These are phyloP conservation scores for Chamaea fasciata DNA, from an alignment of 2,113 vertebrate species.

Conservation along the genomic window DNA sequence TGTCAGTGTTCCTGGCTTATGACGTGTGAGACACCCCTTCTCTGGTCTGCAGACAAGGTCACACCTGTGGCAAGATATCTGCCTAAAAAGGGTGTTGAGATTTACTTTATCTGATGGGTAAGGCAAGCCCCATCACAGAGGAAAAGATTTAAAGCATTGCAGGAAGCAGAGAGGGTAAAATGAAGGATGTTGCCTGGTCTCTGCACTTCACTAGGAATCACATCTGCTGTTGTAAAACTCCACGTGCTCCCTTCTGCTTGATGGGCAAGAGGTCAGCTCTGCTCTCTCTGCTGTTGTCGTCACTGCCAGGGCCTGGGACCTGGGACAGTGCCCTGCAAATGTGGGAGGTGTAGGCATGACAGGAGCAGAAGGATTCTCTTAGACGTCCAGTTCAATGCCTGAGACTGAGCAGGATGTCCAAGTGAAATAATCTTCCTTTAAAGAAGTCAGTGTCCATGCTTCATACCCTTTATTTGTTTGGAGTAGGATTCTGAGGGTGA, in stretches of 20 bases:
- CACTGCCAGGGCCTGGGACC: background rate
- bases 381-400: background rate
- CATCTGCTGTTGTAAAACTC: background rate
- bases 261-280: background rate
- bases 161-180: background rate
- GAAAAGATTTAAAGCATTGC: background rate
- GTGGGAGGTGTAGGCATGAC: background rate
- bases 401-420: background rate
- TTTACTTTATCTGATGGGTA: background rate
- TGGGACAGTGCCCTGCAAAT: background rate
- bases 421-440: background rate
- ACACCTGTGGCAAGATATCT: background rate
- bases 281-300: background rate
- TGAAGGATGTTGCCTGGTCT: background rate
- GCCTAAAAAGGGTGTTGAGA: background rate
- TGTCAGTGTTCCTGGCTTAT: background rate
- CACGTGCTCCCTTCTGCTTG: background rate
- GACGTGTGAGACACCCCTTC: background rate
- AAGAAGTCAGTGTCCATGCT: background rate
- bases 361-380: background rate
- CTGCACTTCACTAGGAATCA: background rate
- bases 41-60: background rate
- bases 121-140: background rate
- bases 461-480: background rate
- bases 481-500: background rate